Conservation (phyloP, 2,113 vertebrate genomes). For the Elgaria multicarinata region DNA sequence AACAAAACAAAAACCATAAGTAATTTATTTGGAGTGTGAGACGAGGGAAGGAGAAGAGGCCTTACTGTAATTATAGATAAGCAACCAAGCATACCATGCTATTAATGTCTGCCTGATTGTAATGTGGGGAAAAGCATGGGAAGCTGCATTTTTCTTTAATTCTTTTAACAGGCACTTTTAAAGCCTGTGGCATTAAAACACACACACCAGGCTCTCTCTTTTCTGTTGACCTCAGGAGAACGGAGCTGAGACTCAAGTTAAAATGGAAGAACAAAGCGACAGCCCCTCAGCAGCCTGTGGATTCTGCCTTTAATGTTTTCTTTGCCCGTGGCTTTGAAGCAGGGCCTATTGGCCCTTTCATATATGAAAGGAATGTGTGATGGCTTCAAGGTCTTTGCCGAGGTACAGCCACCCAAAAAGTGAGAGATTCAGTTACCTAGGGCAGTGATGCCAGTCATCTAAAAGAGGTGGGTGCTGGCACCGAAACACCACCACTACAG, state of each 20-base stretch:
- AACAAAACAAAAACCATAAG: neutral
- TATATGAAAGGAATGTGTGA: neutral
- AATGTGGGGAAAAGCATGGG: constrained; percentile 11
- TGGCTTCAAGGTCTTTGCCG: neutral
- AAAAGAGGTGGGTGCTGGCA: neutral
- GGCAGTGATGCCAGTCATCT: neutral
- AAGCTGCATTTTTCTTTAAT: constrained; percentile 9
- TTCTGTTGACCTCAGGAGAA: constrained; percentile 15
- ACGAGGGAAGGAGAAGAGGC: constrained; percentile 13
- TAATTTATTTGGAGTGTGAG: constrained; percentile 18
- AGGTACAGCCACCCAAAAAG: neutral
- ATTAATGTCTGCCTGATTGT: constrained; percentile 49
- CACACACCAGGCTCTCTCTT: too few species aligned
- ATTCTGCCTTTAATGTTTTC: neutral
- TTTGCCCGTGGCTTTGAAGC: constrained; percentile 1
- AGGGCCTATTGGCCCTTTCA: neutral
- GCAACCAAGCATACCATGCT: constrained; percentile 41
- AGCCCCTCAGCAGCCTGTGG: constrained; percentile 5
- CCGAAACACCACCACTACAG: neutral
- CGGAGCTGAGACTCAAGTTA: neutral
- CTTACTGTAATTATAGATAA: constrained; percentile 58
- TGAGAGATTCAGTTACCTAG: neutral
- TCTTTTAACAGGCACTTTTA: neutral
- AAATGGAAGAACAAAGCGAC: constrained; percentile 15
- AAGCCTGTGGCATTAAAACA: neutral